Conservation (phyloP, 2,797 vertebrate genomes). For the Orestias chungarensis region DNA sequence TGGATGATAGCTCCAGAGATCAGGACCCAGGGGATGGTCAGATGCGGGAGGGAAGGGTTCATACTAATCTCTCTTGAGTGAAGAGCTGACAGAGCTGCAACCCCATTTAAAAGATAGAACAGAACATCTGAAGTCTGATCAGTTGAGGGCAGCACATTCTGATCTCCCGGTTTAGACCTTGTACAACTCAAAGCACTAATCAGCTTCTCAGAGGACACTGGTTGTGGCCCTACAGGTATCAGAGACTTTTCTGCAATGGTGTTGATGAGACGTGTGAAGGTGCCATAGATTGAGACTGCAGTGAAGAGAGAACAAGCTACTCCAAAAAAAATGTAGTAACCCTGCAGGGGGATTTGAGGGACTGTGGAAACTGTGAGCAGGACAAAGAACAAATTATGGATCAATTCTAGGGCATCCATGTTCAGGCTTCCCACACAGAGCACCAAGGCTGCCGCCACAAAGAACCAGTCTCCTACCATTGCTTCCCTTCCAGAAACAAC, state of each 20-base stretch:
- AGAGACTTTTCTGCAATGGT: slow-evolving; percentile 88
- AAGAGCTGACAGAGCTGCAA: slow-evolving; percentile 84
- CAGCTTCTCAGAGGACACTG: slow-evolving; percentile 76
- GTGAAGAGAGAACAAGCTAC: slow-evolving; percentile 82
- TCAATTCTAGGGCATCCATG: slow-evolving; percentile 83
- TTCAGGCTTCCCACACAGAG: slow-evolving; percentile 81
- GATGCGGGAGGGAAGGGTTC: slow-evolving; percentile 66
- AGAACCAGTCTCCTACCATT: slow-evolving; percentile 91
- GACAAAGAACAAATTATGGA: slow-evolving; percentile 84
- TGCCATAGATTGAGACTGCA: slow-evolving; percentile 79
- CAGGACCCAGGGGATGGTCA: slow-evolving; percentile 85
- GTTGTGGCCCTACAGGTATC: slow-evolving; percentile 82
- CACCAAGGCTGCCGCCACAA: slow-evolving; percentile 79
- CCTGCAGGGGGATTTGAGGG: slow-evolving; percentile 80
- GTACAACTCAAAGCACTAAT: slow-evolving; percentile 50
- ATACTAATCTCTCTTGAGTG: slow-evolving; percentile 39
- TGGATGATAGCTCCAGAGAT: slow-evolving; percentile 85
- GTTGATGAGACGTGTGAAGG: slow-evolving; percentile 87
- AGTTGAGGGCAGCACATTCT: background rate
- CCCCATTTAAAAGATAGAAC: slow-evolving; percentile 87
- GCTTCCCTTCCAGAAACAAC: slow-evolving; percentile 59
- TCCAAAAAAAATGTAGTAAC: slow-evolving; percentile 83
- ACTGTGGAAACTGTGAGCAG: slow-evolving; percentile 81
- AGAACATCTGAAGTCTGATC: slow-evolving; percentile 79
- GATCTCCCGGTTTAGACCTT: slow-evolving; percentile 17